These are phyloP conservation scores for Aelia acuminata DNA, from an alignment of 2,888 invertebrate species.

Conservation along the genomic window DNA sequence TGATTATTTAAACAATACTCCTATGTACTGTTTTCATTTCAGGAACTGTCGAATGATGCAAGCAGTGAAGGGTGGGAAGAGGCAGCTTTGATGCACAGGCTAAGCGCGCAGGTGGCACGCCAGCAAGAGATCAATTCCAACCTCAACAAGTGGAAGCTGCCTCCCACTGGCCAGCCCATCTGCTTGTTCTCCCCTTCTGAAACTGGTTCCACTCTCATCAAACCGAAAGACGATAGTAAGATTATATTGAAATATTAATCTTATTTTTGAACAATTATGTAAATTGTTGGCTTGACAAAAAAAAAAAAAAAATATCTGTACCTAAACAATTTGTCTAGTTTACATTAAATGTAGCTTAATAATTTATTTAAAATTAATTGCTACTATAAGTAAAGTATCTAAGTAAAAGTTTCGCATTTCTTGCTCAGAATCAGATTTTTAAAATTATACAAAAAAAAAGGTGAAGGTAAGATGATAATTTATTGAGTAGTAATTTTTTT, in stretches of 20 bases:
- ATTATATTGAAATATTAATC: conserved; percentile 60
- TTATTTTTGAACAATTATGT: not conserved
- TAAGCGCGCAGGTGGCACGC: conserved; percentile 76
- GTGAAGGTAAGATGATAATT: no score
- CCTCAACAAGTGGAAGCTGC: conserved; percentile 80
- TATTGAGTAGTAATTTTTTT: no score
- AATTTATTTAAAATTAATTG: no score
- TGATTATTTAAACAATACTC: not conserved
- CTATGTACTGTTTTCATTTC: not conserved
- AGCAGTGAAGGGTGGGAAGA: conserved; percentile 78
- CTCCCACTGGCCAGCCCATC: conserved; percentile 79
- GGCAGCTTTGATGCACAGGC: conserved; percentile 78
- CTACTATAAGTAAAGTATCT: no score
- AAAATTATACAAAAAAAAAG: no score
- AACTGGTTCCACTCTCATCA: conserved; percentile 73
- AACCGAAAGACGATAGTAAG: conserved; percentile 79
- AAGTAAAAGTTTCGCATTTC: no score
- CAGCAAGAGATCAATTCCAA: conserved; percentile 76
- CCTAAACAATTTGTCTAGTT: no score
- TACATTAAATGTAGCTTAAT: no score
- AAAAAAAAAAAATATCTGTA: no score
- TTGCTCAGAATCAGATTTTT: no score
- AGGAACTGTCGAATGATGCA: conserved; percentile 80
- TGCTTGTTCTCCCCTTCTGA: conserved; percentile 75
- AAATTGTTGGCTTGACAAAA: no score